These are phyloP conservation scores for Halichoerus grypus DNA, from an alignment of 2,113 vertebrate genomes.

Conservation along the genomic window DNA sequence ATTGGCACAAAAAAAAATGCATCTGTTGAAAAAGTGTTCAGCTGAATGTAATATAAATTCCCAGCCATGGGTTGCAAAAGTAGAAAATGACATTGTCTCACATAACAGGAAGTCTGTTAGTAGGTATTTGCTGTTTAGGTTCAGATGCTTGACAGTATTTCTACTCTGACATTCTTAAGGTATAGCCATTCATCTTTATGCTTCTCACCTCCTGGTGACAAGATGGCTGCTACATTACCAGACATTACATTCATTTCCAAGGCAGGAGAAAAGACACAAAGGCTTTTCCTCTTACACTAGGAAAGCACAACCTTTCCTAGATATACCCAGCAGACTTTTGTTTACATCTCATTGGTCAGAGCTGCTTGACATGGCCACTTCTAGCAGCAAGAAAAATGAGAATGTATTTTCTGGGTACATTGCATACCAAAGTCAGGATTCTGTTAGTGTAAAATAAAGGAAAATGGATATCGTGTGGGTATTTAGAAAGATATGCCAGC, in stretches of 20 bases:
- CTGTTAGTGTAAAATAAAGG: neutral
- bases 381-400: neutral
- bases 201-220: neutral
- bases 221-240: neutral
- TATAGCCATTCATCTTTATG: neutral
- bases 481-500: neutral
- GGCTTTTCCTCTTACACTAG: neutral
- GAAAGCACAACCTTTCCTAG: neutral
- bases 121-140: neutral
- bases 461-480: neutral
- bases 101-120: neutral
- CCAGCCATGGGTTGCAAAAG: neutral
- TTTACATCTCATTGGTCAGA: neutral
- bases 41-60: neutral
- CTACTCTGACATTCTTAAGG: neutral
- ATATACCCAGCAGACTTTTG: neutral
- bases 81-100: neutral
- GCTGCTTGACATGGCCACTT: neutral
- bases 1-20: neutral
- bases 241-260: neutral
- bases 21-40: neutral
- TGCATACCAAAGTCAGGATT: neutral
- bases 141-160: neutral
- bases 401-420: neutral
- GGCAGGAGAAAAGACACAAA: neutral